Conservation (phyloP, 2,797 vertebrate species). For the Pagetopsis macropterus region DNA sequence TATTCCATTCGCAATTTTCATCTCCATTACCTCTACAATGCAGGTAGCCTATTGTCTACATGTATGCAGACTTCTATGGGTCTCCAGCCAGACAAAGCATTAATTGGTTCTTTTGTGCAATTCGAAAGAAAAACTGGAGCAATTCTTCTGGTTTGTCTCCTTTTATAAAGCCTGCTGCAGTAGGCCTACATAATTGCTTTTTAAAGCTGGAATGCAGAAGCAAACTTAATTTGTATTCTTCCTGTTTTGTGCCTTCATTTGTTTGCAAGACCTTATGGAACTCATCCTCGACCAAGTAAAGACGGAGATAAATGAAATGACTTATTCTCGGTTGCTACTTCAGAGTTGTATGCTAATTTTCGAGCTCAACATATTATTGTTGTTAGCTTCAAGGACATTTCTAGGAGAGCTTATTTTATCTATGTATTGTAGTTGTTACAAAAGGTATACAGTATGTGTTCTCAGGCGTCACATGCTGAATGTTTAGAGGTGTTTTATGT, state of each 20-base stretch:
- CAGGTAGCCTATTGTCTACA: neutral
- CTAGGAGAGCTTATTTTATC: neutral
- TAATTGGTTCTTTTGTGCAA: constrained; percentile 19
- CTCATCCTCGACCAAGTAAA: neutral
- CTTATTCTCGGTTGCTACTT: neutral
- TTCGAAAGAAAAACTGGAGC: neutral
- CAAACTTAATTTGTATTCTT: neutral
- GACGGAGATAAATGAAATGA: neutral
- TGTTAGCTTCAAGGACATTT: neutral
- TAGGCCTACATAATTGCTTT: constrained; percentile 8
- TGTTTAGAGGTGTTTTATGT: neutral
- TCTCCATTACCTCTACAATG: constrained; percentile 30
- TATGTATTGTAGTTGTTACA: neutral
- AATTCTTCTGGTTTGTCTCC: neutral
- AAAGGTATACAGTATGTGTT: neutral
- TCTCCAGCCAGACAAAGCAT: constrained; percentile 11
- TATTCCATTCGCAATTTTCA: constrained; percentile 26
- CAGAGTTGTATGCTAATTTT: neutral
- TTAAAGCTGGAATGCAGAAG: constrained; percentile 12
- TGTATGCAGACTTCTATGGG: constrained; percentile 6
- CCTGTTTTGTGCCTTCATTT: neutral
- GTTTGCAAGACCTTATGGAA: neutral
- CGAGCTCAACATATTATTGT: neutral
- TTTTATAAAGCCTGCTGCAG: constrained; percentile 23
- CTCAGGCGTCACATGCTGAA: neutral